Conservation (phyloP, 2,113 vertebrate genomes). For the Petrocephalus zakoni region DNA sequence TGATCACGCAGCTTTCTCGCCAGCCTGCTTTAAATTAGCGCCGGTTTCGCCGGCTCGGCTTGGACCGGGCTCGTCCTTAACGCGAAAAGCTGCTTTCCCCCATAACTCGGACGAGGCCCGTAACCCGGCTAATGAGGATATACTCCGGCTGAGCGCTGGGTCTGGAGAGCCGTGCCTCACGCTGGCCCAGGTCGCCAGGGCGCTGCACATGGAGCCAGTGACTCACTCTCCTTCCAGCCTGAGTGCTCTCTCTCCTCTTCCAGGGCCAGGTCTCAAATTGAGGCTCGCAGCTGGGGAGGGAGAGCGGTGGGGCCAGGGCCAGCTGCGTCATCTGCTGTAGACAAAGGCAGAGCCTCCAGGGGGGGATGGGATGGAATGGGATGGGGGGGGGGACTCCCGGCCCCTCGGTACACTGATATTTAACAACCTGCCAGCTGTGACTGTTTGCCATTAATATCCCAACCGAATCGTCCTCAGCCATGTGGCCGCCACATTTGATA, state of each 20-base stretch:
- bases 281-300: conserved; percentile 27
- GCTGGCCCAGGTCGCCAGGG: neutral
- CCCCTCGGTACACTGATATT: neutral
- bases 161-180: neutral
- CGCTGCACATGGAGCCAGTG: conserved; percentile 31
- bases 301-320: neutral
- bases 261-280: neutral
- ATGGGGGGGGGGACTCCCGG: neutral
- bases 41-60: no score
- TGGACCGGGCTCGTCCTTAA: neutral
- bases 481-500: neutral
- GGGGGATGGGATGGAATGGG: neutral
- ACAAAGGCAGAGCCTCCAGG: neutral
- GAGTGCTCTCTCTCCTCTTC: neutral
- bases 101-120: no score
- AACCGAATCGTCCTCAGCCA: neutral
- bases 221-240: conserved; percentile 29
- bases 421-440: neutral
- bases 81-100: neutral
- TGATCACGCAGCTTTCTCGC: neutral
- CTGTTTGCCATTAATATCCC: neutral
- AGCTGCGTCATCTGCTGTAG: conserved; percentile 5
- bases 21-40: neutral
- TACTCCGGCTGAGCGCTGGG: neutral
- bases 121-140: neutral